Evolutionary conservation across 1,140 invertebrate species (phyloP), one percentile per base, ranked within the genome.

Genomic region (Scaptomyza montana): DNA sequence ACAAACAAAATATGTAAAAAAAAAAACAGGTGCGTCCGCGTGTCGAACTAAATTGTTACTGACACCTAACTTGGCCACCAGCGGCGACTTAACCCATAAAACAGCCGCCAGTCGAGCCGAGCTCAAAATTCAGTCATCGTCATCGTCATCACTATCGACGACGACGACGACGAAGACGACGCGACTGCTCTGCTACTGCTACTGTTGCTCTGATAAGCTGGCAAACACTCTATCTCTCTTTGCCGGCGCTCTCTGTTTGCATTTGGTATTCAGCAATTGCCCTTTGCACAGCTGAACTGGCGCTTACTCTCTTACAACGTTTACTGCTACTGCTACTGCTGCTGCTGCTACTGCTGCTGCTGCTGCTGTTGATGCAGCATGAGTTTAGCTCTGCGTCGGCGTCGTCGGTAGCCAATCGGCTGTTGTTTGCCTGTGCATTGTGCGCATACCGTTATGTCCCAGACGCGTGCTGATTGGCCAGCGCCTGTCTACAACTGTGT

Each of bases 41-140:
- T 64, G 75, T 77, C 77, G 72, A 74, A 76, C 79, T 78, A 74
- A 89, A 90, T 85, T 79, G 82, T 84, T 84, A 90, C 89, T 90
- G 89, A 82, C 74, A 84, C 80, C 79, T 84, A 74, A 76, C 72
- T 70, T 87, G 82, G 69, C 72, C 77, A 78, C 80, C 79, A 84
- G 77, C 74, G 73, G 69, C 70, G 74, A 79, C 55, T 85, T 78
- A 80, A 86, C 79, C 80, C 70, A 68, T 65, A 74, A 55, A 77
- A 69, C 64, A 61, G 39, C 39, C 47, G 39, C 55, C 46, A 54
- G 47, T 33, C 53, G 59, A 74, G 59, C 63, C 59, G 39, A 49
- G 70, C 70, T 60, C 64, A 69, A 47, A 36, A 55, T 39, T 41
- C 56, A 68, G 46, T 43, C 71, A 69, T 68, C 60, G 57, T 62